Percentiles rank a stretch among this genome's conserved stretches.
These are phyloP conservation scores for Forbesichthys agassizii DNA, from an alignment of 2,113 vertebrate species.

Conservation along the genomic window DNA sequence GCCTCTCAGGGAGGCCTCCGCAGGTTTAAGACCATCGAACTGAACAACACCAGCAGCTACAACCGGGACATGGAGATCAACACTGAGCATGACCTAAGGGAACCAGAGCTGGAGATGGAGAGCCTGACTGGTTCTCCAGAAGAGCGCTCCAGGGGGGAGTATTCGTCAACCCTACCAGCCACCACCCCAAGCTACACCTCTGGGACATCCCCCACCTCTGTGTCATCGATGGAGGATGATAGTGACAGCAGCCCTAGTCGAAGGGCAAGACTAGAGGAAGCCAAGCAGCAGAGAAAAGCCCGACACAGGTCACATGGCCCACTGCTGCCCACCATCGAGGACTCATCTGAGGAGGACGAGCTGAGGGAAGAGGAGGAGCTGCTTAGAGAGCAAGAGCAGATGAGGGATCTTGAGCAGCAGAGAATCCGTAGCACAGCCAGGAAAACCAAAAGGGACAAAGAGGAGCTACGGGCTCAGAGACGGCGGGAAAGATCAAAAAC, in stretches of 20 bases:
- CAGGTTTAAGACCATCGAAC: constrained; percentile 96
- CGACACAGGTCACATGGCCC: constrained; percentile 95
- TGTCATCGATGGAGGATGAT: constrained; percentile 97
- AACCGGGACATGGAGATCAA: constrained; percentile 86
- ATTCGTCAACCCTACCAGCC: constrained; percentile 94
- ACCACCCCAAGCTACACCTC: constrained; percentile 97
- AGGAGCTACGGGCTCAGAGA: constrained; percentile 94
- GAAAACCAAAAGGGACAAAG: constrained; percentile 96
- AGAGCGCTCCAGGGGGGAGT: constrained; percentile 93
- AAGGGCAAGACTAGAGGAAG: constrained; percentile 91
- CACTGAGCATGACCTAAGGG: constrained; percentile 84
- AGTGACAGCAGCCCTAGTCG: constrained; percentile 98
- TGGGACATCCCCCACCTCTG: constrained; percentile 94
- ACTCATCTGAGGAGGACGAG: constrained; percentile 97
- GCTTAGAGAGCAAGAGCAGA: constrained; percentile 94
- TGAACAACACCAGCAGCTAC: constrained; percentile 92
- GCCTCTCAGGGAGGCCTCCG: constrained; percentile 88
- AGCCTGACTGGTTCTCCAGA: constrained; percentile 96
- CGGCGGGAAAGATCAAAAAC: constrained; percentile 97
- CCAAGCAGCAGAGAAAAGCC: constrained; percentile 97
- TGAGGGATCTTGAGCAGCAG: constrained; percentile 98
- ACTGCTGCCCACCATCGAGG: constrained; percentile 95
- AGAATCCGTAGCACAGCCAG: constrained; percentile 94
- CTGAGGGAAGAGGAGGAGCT: constrained; percentile 97
- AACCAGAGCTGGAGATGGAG: constrained; percentile 98